Base-by-base conservation (phyloP, 2,113 vertebrate species). In the Procapra przewalskii region DNA sequence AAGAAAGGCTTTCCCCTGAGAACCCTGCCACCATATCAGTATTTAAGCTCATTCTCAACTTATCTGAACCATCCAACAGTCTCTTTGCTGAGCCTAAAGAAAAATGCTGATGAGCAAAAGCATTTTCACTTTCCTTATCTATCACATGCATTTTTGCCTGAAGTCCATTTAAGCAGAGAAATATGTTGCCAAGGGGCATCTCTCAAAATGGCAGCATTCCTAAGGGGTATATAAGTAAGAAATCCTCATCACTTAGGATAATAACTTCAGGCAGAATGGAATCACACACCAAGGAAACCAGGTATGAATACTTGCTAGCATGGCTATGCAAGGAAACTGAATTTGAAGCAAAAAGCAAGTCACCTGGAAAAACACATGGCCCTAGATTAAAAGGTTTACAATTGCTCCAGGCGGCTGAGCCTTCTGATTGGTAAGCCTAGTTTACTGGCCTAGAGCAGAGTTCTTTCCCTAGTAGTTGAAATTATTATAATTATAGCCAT, bases 401-500 rank as follows among this genome's bases (percentile, higher is more conserved):
- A 14, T 15, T 52, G 5, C 29, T 36, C 23, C 19, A 36, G 57
- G 52, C n/a, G 12, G 19, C 48, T 84, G 62, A 55, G 71, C 40
- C 75, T 83, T 92, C 64, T 84, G 82, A 11, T 52, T 21, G 40
- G 40, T 52, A 40, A 97, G 54, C 45, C 64, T 48, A n/a, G 9
- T n/a, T 89, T 71, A 19, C 82, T 12, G 80, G 54, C 82, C 45
- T 71, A 45, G 40, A 95, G 62, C 21, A 48, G 1, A 23, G 60
- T 55, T 94, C 81, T 83, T 97, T 95, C 71, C 15, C 31, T 81
- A 84, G 87, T 36, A 97, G 90, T 31, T 96, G 84, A 94, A 97
- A 96, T 97, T 83, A 67, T 90, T 88, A 84, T 97, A 86, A 97
- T 97, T 98, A 95, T 27, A 97, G 84, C 60, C 91, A 94, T 82